Evolutionary conservation across 37 sponge, comb jelly and placozoan species (phyloP), one percentile per base, ranked within the genome.

Genomic region (Cladorhizidae sp.): DNA sequence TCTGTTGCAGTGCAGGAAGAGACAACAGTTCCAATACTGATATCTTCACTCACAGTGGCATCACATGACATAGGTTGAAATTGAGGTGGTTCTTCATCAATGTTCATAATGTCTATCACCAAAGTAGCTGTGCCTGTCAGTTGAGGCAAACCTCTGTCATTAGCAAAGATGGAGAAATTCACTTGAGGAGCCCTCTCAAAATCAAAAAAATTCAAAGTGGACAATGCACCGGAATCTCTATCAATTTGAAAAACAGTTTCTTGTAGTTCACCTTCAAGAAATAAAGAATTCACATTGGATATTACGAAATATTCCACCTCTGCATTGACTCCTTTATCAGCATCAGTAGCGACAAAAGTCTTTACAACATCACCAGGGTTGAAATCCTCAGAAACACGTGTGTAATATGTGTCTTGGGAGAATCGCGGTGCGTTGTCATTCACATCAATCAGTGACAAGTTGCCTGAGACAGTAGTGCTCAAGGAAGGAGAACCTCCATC

Each of bases 351-450:
- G 15, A 78, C 57, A 0, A 14, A 2, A 1, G 35, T 31, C 40
- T 86, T 42, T 32, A 39, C 5, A 1, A 43, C 56, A 2, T 38
- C 55, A 6, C 40, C 63, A 31, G 74, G 3, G 17, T 21, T 18
- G 15, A 22, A 18, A 40, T 29, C 71, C 28, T 86, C 87, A 25
- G 14, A 28, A 11, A 81, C 74, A 31, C 38, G 29, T 39, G 65
- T 11, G 25, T 22, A 12, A 42, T 70, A 82, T 23, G 39, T 8
- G 51, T 74, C 62, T 65, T 21, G n/a, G 5, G 56, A 25, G 61
- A 93, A 86, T 55, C 65, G 3, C 15, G 94, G 94, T 8, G 77
- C 57, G 40, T 86, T 89, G 54, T 93, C 94, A 69, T 93, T 93
- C 21, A 80, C 75, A 75, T 91, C 91, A 12, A 43, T n/a, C 14